Conservation (phyloP, 2,888 invertebrate genomes). For the Hemicrepidius hirtus region DNA sequence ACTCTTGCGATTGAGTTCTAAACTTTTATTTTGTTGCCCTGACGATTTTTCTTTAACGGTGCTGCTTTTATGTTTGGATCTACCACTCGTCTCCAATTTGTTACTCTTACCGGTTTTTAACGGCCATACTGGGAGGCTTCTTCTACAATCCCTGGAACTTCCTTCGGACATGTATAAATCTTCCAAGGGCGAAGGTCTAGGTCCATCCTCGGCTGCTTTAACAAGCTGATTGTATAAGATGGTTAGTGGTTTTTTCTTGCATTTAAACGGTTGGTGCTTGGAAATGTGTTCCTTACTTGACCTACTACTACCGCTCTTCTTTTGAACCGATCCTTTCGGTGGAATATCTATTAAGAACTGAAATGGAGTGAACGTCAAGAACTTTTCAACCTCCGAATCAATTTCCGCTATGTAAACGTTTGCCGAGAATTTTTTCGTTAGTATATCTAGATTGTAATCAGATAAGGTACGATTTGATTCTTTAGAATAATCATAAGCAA, state of each 20-base stretch:
- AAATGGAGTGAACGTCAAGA: constrained; percentile 59
- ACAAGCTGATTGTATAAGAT: constrained; percentile 27
- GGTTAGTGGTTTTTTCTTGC: constrained; percentile 14
- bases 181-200: constrained; percentile 38
- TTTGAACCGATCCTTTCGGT: neutral
- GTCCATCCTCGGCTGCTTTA: neutral
- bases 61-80: neutral
- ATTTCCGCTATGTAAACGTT: constrained; percentile 61
- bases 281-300: neutral
- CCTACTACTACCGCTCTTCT: neutral
- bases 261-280: constrained; percentile 4
- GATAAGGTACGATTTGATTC: constrained; percentile 46
- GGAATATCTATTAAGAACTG: constrained; percentile 59
- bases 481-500: constrained; percentile 50
- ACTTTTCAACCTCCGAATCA: constrained; percentile 58
- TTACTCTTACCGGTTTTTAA: no score
- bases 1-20: neutral
- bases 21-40: neutral
- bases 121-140: no score
- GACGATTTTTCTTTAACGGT: neutral
- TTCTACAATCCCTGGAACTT: neutral
- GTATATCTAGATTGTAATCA: constrained; percentile 57
- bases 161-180: constrained; percentile 39
- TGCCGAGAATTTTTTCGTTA: constrained; percentile 58
- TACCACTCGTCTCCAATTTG: neutral